Conservation (phyloP, 2,797 vertebrate species). For the Gambusia yucatana region DNA sequence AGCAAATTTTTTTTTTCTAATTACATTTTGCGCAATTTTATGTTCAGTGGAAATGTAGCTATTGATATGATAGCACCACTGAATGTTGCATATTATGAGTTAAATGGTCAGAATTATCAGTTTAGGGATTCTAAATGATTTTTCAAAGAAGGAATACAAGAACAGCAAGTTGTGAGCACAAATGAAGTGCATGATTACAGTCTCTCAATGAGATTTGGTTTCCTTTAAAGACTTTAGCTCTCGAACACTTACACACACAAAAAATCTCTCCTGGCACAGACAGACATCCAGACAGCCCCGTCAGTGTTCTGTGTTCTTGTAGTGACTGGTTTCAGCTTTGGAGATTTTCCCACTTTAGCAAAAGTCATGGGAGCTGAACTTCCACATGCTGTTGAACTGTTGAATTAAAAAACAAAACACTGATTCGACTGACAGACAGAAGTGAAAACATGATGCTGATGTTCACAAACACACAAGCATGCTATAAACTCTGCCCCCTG, state of each 20-base stretch:
- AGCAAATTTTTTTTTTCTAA: no score
- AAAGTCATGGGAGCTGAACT: background rate
- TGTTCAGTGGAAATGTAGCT: background rate
- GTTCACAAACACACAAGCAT: background rate
- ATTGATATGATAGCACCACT: background rate
- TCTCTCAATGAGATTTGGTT: background rate
- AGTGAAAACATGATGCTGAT: background rate
- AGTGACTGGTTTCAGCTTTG: background rate
- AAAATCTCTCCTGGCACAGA: background rate
- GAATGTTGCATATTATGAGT: background rate
- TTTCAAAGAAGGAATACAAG: background rate
- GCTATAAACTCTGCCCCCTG: slow-evolving; percentile 30
- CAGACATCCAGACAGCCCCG: background rate
- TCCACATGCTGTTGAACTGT: background rate
- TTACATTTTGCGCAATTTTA: no score
- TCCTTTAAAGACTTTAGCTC: background rate
- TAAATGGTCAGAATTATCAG: background rate
- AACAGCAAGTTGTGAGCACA: background rate
- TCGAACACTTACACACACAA: background rate
- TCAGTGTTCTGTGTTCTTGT: background rate
- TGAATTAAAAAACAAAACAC: background rate
- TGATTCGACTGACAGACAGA: slow-evolving; percentile 1
- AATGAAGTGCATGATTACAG: background rate
- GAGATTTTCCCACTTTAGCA: background rate
- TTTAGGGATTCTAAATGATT: background rate